Conservation (phyloP, 1,140 invertebrate species). For the Zophobas atratus region DNA sequence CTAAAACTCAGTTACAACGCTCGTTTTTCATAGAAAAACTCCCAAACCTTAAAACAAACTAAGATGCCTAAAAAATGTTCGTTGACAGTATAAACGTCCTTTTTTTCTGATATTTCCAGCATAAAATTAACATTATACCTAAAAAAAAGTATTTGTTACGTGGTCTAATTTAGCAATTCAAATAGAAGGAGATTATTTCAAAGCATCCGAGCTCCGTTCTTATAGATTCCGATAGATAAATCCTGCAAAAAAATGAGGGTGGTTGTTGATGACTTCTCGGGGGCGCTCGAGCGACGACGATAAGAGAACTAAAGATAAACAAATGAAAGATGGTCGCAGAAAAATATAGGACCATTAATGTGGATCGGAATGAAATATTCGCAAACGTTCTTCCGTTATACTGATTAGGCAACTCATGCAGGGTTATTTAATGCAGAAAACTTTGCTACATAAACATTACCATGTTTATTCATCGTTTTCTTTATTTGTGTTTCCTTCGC, state of each 20-base stretch:
- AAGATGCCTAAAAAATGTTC: no score
- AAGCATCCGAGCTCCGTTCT: neutral
- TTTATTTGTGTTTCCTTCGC: conserved; percentile 50
- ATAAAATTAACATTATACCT: no score
- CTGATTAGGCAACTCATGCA: conserved; percentile 53
- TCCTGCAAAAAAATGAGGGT: neutral
- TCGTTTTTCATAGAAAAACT: no score
- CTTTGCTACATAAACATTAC: conserved; percentile 45
- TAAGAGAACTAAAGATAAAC: conserved; percentile 54
- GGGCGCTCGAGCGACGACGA: neutral
- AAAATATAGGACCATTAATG: conserved; percentile 52
- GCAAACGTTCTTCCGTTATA: conserved; percentile 43
- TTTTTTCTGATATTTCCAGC: no score
- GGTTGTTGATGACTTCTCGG: conserved; percentile 10
- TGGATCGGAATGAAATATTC: conserved; percentile 56
- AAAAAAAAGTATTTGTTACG: no score
- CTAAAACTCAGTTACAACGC: no score
- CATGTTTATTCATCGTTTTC: conserved; percentile 54
- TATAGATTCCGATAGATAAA: conserved; percentile 17
- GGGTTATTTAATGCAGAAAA: conserved; percentile 50
- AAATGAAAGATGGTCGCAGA: conserved; percentile 53
- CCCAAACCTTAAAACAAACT: no score
- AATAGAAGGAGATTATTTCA: conserved; percentile 9
- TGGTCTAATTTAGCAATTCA: conserved; percentile 16
- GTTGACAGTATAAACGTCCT: no score